These are phyloP conservation scores for Branchellion lobata DNA, from an alignment of 2,888 invertebrate species.

Conservation along the genomic window DNA sequence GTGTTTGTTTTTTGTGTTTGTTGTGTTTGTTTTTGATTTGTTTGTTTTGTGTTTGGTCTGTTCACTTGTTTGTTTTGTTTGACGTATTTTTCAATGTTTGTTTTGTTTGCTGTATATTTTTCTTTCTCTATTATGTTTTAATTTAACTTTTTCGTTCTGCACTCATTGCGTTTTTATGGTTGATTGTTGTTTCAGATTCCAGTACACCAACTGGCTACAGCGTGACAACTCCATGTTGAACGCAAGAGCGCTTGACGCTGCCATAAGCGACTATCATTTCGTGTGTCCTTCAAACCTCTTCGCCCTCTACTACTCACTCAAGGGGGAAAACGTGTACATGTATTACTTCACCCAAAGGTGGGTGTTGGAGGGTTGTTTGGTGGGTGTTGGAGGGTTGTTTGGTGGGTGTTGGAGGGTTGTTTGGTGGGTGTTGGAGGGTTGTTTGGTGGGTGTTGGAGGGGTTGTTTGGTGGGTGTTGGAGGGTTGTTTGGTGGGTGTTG, in stretches of 20 bases:
- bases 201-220: constrained; percentile 87
- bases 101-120: no score
- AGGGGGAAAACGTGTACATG: constrained; percentile 83
- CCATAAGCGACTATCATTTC: constrained; percentile 91
- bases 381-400: background rate
- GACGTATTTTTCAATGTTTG: no score
- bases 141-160: no score
- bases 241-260: constrained; percentile 82
- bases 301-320: constrained; percentile 82
- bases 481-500: background rate
- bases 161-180: no score
- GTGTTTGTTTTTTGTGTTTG: no score
- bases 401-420: background rate
- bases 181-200: no score
- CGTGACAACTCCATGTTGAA: constrained; percentile 81
- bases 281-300: constrained; percentile 92
- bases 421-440: background rate
- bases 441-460: background rate
- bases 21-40: no score
- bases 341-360: constrained; percentile 80
- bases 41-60: no score
- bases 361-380: background rate
- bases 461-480: background rate
- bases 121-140: no score
- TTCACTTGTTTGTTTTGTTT: no score